Base-by-base conservation (phyloP, 2,113 vertebrate species). In the Oplegnathus fasciatus region DNA sequence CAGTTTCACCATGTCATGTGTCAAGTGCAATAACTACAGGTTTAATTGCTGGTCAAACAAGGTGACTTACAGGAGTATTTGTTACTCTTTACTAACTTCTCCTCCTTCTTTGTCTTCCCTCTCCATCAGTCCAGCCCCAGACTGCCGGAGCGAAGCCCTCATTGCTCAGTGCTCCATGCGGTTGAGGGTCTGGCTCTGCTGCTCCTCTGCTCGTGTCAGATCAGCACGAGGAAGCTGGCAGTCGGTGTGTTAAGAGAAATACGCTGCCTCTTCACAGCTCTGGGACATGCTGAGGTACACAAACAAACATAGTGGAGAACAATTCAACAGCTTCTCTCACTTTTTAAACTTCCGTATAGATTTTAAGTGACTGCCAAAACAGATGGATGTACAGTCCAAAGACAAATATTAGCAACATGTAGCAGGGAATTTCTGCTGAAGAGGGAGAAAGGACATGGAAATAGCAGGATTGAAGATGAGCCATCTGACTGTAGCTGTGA, bases 161-260 rank as follows among this genome's bases (percentile, higher is more conserved):
- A 99, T 85, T 97, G 97, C 72, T 97, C 96, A 0, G 98, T 99
- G 5, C 95, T 99, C 54, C 98, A 99, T 0, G 98, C 95, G 0
- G 98, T 99, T 0, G 98, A 99, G 91, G 98, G 98, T 32, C 97
- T 99, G 80, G 98, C 98, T 0, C 95, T 99, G 70, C 96, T 99
- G 70, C 94, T 99, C 72, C 97, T 99, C 78, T 99, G 98, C 90
- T 99, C 98, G 37, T 98, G 98, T 95, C 98, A 98, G 89, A 96
- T 97, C 78, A 97, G 97, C 85, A 99, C 98, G 0, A 97, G 98
- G 81, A 99, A 99, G 86, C 94, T 99, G 67, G 98, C 98, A 0
- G 98, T 99, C 42, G 83, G 97, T 8, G 97, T 99, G 61, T 97
- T 99, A 76, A 95, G 97, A 92, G 98, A 99, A 93, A 97, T 98